Base-by-base conservation (phyloP, 92 coral and sea anemone genomes). In the Muricea muricata region DNA sequence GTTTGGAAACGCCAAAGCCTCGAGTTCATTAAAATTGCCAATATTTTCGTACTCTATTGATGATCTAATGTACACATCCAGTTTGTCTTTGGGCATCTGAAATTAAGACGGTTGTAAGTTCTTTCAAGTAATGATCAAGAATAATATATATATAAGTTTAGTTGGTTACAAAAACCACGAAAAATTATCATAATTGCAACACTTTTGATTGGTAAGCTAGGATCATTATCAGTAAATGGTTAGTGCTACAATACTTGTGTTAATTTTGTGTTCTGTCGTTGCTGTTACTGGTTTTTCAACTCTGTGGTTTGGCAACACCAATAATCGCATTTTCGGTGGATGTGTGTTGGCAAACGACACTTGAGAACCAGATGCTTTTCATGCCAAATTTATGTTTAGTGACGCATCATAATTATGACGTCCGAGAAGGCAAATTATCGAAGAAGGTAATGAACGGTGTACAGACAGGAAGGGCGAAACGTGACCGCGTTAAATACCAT, bases 31-130 rank as follows among this genome's bases (percentile, higher is more conserved):
- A 63, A 63, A 63, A 63, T 63, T 28, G 5, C 37, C 34, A 28
- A 10, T 15, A 7, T 30, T 14, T 63, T 63, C 37, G 39, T 63
- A 63, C 18, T 6, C 70, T 24, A 8, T 28, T 12, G 70, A 63
- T 11, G 70, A 63, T 8, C 17, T 63, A 18, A 63, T 25, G 30
- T 63, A 63, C 12, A 63, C 15, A n/a, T 63, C 70, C 35, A 63
- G 37, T 63, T 32, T 63, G 17, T 63, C 21, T 63, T 26, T 39
- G 13, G 70, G 70, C 70, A 63, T 63, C 70, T 63, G n/a, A 63
- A 63, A 63, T 48, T 48, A 20, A 48, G n/a, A n/a, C n/a, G n/a
- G n/a, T n/a, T n/a, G n/a, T n/a, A n/a, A n/a, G n/a, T n/a, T n/a
- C n/a, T n/a, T n/a, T n/a, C n/a, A n/a, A n/a, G n/a, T n/a, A n/a